A percentile compares a stretch with the other conserved stretches of the same genome.
phyloP scores from a whole-genome alignment of 2,113 vertebrate species.

The Okapia johnstoni region DNA sequence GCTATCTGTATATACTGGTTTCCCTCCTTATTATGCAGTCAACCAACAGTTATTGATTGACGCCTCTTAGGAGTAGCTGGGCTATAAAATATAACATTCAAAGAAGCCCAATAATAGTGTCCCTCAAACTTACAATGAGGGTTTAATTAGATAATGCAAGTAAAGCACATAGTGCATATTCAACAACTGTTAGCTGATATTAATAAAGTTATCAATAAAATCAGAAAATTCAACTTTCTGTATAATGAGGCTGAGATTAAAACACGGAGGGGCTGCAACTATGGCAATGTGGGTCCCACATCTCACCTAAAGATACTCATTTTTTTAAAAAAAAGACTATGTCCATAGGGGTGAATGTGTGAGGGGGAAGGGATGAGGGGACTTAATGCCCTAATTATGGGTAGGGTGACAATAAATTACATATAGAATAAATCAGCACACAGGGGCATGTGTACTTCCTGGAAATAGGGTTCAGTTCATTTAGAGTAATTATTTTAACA shows the following conservation, averaged over 20 bases:
- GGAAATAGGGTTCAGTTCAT: conserved; percentile 13
- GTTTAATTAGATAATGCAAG: conserved; percentile 25
- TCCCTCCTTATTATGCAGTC: not conserved
- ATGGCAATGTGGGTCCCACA: not conserved
- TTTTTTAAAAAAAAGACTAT: not conserved
- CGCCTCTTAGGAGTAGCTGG: not conserved
- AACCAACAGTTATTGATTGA: not conserved
- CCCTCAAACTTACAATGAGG: not conserved
- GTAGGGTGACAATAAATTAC: not conserved
- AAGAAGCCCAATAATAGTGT: not conserved
- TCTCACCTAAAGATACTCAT: not conserved
- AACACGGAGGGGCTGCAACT: not conserved
- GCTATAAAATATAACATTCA: not conserved
- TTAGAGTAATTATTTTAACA: conserved; percentile 26
- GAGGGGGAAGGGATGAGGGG: rapidly evolving
- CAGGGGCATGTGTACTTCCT: not conserved
- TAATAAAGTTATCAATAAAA: not conserved
- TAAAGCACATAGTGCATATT: not conserved
- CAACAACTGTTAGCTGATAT: not conserved
- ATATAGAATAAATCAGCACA: not conserved
- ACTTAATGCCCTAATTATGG: not conserved
- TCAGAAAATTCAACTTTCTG: not conserved
- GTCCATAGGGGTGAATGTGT: not conserved
- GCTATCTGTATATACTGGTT: not conserved
- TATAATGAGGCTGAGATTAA: not conserved